Percentiles rank a stretch among this genome's conserved stretches.
These are phyloP conservation scores for Platycheirus albimanus DNA, from an alignment of 2,888 invertebrate species.

Conservation along the genomic window DNA sequence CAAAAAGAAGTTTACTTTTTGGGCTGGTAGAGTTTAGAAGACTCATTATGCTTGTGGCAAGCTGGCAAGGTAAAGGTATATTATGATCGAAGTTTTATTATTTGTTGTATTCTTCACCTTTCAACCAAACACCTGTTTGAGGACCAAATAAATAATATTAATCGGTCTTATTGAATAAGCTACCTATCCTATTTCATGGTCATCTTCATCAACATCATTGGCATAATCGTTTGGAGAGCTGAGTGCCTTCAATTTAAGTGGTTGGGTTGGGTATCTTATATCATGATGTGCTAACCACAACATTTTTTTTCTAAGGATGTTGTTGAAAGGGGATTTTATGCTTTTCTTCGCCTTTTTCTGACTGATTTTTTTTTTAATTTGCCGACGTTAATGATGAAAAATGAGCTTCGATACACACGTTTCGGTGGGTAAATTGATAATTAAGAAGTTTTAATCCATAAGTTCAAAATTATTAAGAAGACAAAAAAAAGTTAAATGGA, in stretches of 20 bases:
- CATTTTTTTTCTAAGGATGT: background rate
- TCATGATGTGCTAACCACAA: conserved; percentile 48
- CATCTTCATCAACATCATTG: conserved; percentile 60
- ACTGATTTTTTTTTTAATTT: conserved; percentile 36
- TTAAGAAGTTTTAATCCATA: conserved; percentile 22
- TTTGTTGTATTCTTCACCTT: conserved; percentile 47
- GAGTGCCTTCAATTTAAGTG: conserved; percentile 63
- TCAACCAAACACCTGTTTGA: conserved; percentile 68
- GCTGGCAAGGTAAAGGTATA: background rate
- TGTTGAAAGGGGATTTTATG: conserved; percentile 13
- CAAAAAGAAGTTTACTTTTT: background rate
- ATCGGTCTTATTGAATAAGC: conserved; percentile 52
- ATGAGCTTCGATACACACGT: conserved; percentile 37
- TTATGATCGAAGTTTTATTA: background rate
- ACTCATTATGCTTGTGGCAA: conserved; percentile 4
- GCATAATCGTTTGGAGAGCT: conserved; percentile 59
- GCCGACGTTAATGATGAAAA: conserved; percentile 67
- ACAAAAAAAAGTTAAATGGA: background rate
- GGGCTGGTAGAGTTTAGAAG: conserved; percentile 8
- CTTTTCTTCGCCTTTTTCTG: conserved; percentile 7
- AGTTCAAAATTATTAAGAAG: background rate
- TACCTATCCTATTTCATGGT: conserved; percentile 23
- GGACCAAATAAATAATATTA: conserved; percentile 48
- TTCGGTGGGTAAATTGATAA: conserved; percentile 42
- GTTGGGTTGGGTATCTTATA: conserved; percentile 42